Conservation (phyloP, 2,113 vertebrate species). For the Gyps fulvus region DNA sequence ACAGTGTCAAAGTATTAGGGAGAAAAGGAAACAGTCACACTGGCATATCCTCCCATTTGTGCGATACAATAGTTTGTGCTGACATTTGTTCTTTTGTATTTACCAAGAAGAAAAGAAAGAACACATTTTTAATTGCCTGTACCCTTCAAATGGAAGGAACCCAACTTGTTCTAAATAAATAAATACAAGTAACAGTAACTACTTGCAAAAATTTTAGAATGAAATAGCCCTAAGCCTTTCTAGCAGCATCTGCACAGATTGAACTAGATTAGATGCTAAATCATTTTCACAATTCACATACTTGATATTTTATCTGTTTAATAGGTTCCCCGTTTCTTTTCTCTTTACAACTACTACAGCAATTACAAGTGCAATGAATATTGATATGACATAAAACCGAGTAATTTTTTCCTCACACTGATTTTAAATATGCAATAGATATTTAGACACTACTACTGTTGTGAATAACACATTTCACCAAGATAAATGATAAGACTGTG, state of each 20-base stretch:
- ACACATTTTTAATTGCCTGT: not conserved
- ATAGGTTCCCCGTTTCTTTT: not conserved
- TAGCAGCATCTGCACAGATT: conserved; percentile 11
- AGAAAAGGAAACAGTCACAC: not conserved
- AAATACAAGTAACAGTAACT: not conserved
- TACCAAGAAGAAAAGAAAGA: not conserved
- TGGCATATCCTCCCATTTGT: not conserved
- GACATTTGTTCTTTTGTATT: not conserved
- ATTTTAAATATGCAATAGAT: not conserved
- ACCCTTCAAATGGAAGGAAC: not conserved
- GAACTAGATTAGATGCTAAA: conserved; percentile 13
- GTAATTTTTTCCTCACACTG: not conserved
- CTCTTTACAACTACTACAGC: not conserved
- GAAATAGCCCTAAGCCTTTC: not conserved
- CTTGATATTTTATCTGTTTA: conserved; percentile 24
- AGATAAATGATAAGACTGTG: not conserved
- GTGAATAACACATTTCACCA: not conserved
- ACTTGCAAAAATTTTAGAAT: not conserved
- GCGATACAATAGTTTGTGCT: not conserved
- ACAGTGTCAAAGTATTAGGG: not conserved
- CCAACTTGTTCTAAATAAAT: not conserved
- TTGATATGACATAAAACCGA: not conserved
- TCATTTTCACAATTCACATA: conserved; percentile 31
- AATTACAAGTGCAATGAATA: conserved; percentile 32
- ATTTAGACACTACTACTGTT: not conserved